phyloP scores from a whole-genome alignment of 2,797 vertebrate species.

The Takifugu rubripes region DNA sequence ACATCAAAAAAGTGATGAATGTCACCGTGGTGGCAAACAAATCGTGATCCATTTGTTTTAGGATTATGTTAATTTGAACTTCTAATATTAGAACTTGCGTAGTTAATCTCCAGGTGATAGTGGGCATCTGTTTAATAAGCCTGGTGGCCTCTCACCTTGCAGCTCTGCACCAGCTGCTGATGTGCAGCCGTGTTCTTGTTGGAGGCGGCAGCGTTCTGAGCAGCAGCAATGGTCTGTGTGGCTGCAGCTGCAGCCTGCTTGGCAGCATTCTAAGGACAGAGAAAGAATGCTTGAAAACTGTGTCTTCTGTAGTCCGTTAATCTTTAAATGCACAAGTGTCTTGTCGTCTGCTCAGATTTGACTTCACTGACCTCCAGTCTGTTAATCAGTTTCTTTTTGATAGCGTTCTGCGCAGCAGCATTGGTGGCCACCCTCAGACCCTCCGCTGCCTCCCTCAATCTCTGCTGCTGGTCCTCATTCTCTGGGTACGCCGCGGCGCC shows the following conservation, averaged over 20 bases:
- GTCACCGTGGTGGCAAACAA: too few species aligned
- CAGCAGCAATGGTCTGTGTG: constrained; percentile 95
- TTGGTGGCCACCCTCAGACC: constrained; percentile 95
- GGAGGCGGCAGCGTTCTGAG: constrained; percentile 92
- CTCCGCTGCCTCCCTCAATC: constrained; percentile 92
- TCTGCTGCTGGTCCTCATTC: constrained; percentile 96
- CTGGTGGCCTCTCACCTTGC: constrained; percentile 80
- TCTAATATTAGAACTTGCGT: too few species aligned
- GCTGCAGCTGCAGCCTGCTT: constrained; percentile 96
- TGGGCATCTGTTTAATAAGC: too few species aligned
- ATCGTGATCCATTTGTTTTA: too few species aligned
- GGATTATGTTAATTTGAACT: too few species aligned
- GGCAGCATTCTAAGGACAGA: constrained; percentile 83
- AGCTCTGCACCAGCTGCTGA: constrained; percentile 97
- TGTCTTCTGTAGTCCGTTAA: too few species aligned
- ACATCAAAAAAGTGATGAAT: background rate
- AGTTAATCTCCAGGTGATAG: too few species aligned
- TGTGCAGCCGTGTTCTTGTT: constrained; percentile 96
- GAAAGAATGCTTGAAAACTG: background rate
- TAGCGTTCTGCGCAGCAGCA: constrained; percentile 95
- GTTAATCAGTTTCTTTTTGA: constrained; percentile 97
- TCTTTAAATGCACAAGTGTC: constrained; percentile 2
- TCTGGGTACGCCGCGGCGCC: constrained; percentile 96
- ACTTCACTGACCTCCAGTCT: constrained; percentile 80
- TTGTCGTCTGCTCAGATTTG: background rate